Conservation (phyloP, 2,113 vertebrate species). For the Tiliqua scincoides region DNA sequence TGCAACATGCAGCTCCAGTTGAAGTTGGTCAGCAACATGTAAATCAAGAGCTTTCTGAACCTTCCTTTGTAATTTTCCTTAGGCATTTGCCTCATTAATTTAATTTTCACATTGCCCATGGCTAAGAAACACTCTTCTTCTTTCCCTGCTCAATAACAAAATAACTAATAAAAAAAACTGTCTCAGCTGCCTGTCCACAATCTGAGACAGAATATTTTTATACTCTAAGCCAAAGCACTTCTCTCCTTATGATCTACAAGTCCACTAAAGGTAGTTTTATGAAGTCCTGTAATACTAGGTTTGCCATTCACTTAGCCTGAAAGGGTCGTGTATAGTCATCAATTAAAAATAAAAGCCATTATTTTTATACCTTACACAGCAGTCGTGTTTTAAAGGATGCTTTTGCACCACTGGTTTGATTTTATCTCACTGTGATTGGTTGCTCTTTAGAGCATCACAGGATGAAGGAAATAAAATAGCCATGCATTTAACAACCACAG, state of each 20-base stretch:
- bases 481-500: background rate
- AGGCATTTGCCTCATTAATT: background rate
- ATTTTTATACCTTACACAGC: background rate
- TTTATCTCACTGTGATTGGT: background rate
- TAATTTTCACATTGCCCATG: background rate
- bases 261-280: background rate
- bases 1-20: background rate
- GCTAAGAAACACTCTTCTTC: background rate
- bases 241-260: fast-evolving
- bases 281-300: background rate
- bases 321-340: background rate
- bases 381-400: background rate
- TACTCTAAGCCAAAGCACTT: background rate
- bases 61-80: background rate
- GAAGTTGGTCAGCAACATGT: background rate
- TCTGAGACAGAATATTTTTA: background rate
- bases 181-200: fast-evolving
- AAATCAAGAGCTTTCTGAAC: background rate
- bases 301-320: background rate
- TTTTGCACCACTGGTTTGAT: background rate
- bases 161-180: fast-evolving
- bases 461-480: background rate
- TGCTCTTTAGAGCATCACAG: background rate
- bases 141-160: background rate
- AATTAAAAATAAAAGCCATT: background rate